A percentile compares a stretch with the other conserved stretches of the same genome.
Evolutionary conservation across 2,888 invertebrate species (phyloP).

Genomic region (Pheosia tremula): DNA sequence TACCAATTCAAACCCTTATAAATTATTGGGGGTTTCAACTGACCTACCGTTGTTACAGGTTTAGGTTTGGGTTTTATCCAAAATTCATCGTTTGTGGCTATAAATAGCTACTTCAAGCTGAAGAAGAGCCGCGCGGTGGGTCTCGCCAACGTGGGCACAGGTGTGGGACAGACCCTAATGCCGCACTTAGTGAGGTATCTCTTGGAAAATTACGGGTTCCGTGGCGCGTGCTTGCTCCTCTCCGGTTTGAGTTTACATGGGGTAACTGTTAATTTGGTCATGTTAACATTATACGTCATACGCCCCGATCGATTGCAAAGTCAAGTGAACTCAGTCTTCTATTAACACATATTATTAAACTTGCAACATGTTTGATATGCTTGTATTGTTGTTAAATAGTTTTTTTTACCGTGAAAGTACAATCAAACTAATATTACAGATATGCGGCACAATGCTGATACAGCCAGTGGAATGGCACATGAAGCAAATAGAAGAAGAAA

Average conservation of each 20-base stretch:
- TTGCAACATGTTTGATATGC: background rate
- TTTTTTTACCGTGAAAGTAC: background rate
- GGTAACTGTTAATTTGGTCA: constrained; percentile 68
- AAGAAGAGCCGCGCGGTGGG: constrained; percentile 90
- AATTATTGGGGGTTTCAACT: background rate
- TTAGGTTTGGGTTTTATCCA: constrained; percentile 89
- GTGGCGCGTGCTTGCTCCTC: constrained; percentile 86
- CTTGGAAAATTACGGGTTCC: constrained; percentile 86
- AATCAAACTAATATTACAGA: constrained; percentile 58
- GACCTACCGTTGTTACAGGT: constrained; percentile 69
- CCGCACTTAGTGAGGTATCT: constrained; percentile 88
- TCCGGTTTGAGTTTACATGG: constrained; percentile 87
- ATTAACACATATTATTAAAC: no score
- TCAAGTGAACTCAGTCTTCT: background rate
- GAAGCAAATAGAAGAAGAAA: constrained; percentile 70
- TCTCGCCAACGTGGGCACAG: constrained; percentile 90
- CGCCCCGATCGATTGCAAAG: background rate
- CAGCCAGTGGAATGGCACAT: constrained; percentile 85
- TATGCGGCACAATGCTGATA: constrained; percentile 83
- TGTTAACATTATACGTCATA: background rate
- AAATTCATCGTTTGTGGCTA: constrained; percentile 88
- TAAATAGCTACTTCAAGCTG: constrained; percentile 88
- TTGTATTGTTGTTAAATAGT: background rate
- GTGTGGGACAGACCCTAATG: constrained; percentile 90
- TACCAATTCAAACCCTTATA: background rate